Evolutionary conservation across 2,888 invertebrate genomes (phyloP).

Genomic region (Dicranocentrus wangi): DNA sequence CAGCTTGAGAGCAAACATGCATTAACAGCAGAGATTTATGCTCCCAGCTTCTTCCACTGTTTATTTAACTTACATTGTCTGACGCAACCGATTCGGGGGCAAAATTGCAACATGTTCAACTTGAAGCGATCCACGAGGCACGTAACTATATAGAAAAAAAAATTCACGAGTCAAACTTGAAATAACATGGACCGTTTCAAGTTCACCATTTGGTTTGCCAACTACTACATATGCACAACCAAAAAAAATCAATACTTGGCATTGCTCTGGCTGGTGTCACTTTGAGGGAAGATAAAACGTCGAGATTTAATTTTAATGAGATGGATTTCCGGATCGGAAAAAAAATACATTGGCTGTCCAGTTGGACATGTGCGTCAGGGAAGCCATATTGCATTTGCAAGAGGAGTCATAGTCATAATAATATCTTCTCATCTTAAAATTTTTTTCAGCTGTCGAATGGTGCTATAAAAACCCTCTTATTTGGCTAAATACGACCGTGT

Average conservation of each 20-base stretch:
- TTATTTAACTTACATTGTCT: conserved; percentile 18
- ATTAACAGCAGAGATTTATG: not conserved
- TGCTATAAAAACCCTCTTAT: too few species aligned
- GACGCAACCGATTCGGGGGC: not conserved
- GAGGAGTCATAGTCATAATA: too few species aligned
- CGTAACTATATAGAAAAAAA: too few species aligned
- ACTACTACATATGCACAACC: too few species aligned
- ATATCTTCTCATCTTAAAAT: too few species aligned
- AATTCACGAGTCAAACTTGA: not conserved
- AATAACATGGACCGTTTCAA: not conserved
- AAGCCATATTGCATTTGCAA: not conserved
- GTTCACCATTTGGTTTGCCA: too few species aligned
- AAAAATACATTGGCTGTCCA: not conserved
- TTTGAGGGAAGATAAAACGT: conserved; percentile 4
- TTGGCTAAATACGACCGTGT: too few species aligned
- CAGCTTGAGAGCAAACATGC: not conserved
- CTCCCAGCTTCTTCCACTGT: conserved; percentile 5
- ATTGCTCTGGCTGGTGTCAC: not conserved
- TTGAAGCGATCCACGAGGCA: not conserved
- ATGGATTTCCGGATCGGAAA: conserved; percentile 51
- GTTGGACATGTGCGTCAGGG: not conserved
- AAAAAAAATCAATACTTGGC: too few species aligned
- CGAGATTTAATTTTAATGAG: conserved; percentile 51
- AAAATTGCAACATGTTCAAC: conserved; percentile 44
- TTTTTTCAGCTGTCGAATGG: too few species aligned